These are phyloP conservation scores for Abscondita cerata DNA, from an alignment of 2,888 invertebrate genomes.

Conservation along the genomic window DNA sequence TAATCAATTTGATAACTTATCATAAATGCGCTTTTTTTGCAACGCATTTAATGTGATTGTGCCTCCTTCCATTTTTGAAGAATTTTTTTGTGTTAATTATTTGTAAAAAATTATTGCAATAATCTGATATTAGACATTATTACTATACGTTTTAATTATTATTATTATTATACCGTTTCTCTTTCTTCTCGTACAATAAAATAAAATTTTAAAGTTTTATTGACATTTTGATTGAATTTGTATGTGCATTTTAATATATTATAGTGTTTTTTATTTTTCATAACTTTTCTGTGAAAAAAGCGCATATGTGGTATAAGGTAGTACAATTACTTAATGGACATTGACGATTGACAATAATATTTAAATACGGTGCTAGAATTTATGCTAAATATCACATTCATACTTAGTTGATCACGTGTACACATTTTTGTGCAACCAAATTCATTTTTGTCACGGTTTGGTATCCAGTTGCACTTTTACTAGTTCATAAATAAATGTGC, in stretches of 20 bases:
- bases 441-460: background rate
- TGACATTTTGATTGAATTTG: background rate
- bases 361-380: slow-evolving; percentile 47
- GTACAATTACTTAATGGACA: slow-evolving; percentile 9
- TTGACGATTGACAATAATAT: slow-evolving; percentile 19
- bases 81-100: slow-evolving; percentile 20
- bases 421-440: background rate
- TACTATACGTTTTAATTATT: slow-evolving; percentile 47
- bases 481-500: slow-evolving; percentile 4
- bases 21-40: slow-evolving; percentile 6
- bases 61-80: slow-evolving; percentile 46
- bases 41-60: slow-evolving; percentile 49
- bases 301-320: background rate
- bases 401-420: slow-evolving; percentile 29
- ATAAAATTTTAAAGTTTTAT: background rate
- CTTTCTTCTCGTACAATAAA: background rate
- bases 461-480: background rate
- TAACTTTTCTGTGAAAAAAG: too few species aligned
- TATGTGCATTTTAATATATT: background rate
- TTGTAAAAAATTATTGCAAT: slow-evolving; percentile 52
- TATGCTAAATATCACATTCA: slow-evolving; percentile 52
- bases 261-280: background rate
- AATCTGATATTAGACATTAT: slow-evolving; percentile 52
- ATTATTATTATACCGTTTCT: slow-evolving; percentile 32
- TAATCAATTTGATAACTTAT: background rate